Base-by-base conservation (phyloP, 2,797 vertebrate genomes). In the Simalia tracyae region DNA sequence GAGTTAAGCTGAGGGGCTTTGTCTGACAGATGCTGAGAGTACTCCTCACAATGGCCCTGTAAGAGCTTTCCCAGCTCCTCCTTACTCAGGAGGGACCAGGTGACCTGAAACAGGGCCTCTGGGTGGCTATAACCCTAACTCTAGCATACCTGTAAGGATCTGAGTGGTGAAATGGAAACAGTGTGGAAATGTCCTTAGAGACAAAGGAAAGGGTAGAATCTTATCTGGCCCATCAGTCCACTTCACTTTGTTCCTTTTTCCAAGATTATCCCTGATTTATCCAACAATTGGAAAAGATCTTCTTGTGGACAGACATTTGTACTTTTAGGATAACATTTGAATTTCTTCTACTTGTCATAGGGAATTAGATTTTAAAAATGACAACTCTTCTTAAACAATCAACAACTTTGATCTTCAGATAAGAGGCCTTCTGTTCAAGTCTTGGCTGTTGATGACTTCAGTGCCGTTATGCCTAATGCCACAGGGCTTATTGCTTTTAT, bases 401-500 rank as follows among this genome's bases (percentile, higher is more conserved):
- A 91, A 60, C 88, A 88, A 88, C 2, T 26, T 61, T 86, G 90
- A 12, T 84, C 86, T 89, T 86, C 66, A 50, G 57, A n/a, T 89
- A 86, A 89, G 84, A 63, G 57, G 24, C 50, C 56, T 61, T 54
- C 57, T 22, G 22, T 89, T 84, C 31, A 64, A 24, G 7, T 89
- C 72, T 87, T 59, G 19, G 84, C 22, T 28, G n/a, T n/a, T 87
- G 56, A 76, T 54, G 14, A 60, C 28, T 87, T 92, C 84, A 87
- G 64, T 87, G 64, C 59, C 59, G n/a, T 90, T 92, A 84, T 88
- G 61, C 84, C 72, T 61, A 76, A 91, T 87, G 46, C 57, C 46
- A 90, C 50, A 87, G 31, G 22, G 86, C 89, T 42, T 56, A 87
- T 24, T 92, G 66, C 92, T 92, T 90, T 92, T 92, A 57, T 81